Evolutionary conservation across 2,797 vertebrate species (phyloP).

Genomic region (Sylvilagus floridanus): DNA sequence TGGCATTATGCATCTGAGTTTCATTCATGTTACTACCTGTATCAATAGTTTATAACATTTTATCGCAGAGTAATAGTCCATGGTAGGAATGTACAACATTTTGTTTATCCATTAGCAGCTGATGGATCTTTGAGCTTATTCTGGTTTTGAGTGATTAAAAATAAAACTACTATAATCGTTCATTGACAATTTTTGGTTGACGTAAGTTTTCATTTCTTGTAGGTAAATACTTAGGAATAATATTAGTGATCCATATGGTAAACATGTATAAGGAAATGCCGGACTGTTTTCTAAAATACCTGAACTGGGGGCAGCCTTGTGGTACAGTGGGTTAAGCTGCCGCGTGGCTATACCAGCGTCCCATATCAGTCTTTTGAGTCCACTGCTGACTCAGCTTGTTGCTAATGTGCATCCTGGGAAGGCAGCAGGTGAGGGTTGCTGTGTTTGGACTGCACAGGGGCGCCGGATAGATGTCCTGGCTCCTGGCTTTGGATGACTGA

Average conservation of each 20-base stretch:
- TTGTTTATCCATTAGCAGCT: conserved; percentile 29
- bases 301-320: not conserved
- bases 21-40: not conserved
- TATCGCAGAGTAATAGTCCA: not conserved
- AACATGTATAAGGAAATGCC: not conserved
- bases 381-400: too few relatives aligned
- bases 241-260: not conserved
- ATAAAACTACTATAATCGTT: not conserved
- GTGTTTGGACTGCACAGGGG: too few relatives aligned
- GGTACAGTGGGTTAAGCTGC: too few relatives aligned
- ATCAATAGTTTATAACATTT: not conserved
- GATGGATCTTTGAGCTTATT: not conserved
- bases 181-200: not conserved
- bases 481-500: not conserved
- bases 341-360: too few relatives aligned
- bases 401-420: too few relatives aligned
- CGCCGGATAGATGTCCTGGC: too few relatives aligned
- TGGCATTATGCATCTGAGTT: not conserved
- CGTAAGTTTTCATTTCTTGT: not conserved
- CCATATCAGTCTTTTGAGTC: too few relatives aligned
- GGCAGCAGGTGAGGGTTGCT: too few relatives aligned
- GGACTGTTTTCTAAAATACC: not conserved
- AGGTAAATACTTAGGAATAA: conserved; percentile 25
- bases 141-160: not conserved
- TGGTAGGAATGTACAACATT: not conserved